A percentile compares a stretch with the other conserved stretches of the same genome.
Evolutionary conservation across 2,888 invertebrate genomes (phyloP).

Genomic region (Drosophila histrio): DNA sequence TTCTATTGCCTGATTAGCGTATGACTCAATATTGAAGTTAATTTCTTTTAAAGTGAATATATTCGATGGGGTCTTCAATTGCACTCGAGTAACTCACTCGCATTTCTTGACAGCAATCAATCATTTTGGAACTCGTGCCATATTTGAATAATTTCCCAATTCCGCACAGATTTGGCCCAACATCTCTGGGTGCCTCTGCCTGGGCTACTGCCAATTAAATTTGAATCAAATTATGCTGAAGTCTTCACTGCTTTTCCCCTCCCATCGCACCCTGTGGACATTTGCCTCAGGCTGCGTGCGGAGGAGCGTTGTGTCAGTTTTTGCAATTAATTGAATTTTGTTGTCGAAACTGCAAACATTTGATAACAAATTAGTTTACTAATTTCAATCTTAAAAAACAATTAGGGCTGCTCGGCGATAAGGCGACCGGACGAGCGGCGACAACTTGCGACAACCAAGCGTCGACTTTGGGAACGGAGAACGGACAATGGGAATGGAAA

Average conservation of each 20-base stretch:
- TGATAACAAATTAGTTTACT: conserved; percentile 81
- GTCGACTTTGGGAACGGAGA: neutral
- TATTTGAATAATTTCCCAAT: conserved; percentile 72
- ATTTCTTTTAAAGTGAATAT: neutral
- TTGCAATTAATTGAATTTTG: conserved; percentile 79
- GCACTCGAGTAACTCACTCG: neutral
- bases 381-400: conserved; percentile 81
- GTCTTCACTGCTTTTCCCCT: neutral
- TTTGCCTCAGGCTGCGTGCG: conserved; percentile 24
- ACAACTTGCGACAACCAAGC: conserved; percentile 63
- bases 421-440: conserved; percentile 39
- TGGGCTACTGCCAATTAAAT: conserved; percentile 67
- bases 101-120: conserved; percentile 27
- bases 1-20: neutral
- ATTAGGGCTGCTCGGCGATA: conserved; percentile 68
- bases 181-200: conserved; percentile 14
- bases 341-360: conserved; percentile 79
- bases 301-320: conserved; percentile 64
- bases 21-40: neutral
- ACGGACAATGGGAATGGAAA: neutral
- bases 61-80: neutral
- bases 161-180: conserved; percentile 44
- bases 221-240: conserved; percentile 71
- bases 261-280: neutral
- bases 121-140: conserved; percentile 33